Base-by-base conservation (phyloP, 1,140 invertebrate genomes). In the Orchesella cincta region DNA sequence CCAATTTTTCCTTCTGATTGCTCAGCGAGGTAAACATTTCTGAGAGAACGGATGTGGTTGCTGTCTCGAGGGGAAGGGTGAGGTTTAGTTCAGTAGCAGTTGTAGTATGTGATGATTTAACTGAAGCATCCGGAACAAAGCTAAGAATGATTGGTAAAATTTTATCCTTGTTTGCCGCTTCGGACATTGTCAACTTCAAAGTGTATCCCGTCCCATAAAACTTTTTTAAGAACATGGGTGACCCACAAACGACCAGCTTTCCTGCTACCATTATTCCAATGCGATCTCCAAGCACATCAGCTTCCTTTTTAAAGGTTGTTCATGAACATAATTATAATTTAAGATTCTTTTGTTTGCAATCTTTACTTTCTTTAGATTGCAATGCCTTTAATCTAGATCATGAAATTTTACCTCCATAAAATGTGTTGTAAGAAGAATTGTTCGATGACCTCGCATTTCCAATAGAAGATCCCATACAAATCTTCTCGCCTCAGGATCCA, bases 401-500 rank as follows among this genome's bases (percentile, higher is more conserved):
- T 57, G 5, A 5, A 14, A 3, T 12, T 46, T n/a, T n/a, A 57
- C 12, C 52, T 12, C 23, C 12, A 18, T 57, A 18, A 67, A 26
- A 83, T 91, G 90, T 34, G 90, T 91, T 0, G 90, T 89, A 23
- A 91, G 82, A 20, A 91, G 79, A 57, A 90, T 86, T 1, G 89
- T 90, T 1, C 89, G 82, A 5, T 86, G 86, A 23, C 80, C 85
- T 83, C 75, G 84, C 82, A 85, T 46, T 23, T 36, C 18, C n/a
- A 16, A 12, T 23, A 74, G 16, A 36, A 96, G 83, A 83, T 98
- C 92, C 97, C 97, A 98, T 12, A 95, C 90, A 72, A 91, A 90
- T 76, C 95, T 86, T 73, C 96, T 88, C 0, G 95, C 94, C 81
- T 93, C 91, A 1, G 97, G 95, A 88, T 99, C 97, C 88, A 99